phyloP scores from a whole-genome alignment of 2,888 invertebrate species.

The Drosophila nr. fundita region DNA sequence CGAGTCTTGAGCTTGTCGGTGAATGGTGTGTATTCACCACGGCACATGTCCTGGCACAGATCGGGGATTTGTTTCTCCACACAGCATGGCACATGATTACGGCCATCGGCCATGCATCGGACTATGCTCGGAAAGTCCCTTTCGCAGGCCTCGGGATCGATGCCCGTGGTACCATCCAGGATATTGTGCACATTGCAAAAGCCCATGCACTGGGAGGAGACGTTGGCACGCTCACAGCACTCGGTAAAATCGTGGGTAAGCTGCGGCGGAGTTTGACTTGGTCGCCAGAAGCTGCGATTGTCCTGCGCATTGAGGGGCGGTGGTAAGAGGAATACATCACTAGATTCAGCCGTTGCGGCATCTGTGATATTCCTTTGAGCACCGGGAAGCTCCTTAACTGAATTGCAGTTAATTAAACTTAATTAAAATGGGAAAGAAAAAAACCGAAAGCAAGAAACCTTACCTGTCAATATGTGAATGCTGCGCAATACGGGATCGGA shows the following conservation, averaged over 20 bases:
- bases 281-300: slow-evolving; percentile 82
- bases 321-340: slow-evolving; percentile 80
- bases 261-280: slow-evolving; percentile 79
- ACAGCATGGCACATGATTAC: slow-evolving; percentile 94
- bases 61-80: slow-evolving; percentile 92
- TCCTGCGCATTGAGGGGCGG: slow-evolving; percentile 80
- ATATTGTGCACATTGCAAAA: slow-evolving; percentile 93
- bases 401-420: slow-evolving; percentile 8
- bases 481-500: slow-evolving; percentile 91
- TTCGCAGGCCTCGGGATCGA: slow-evolving; percentile 93
- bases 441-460: background rate
- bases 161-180: slow-evolving; percentile 90
- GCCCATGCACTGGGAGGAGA: slow-evolving; percentile 90
- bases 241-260: slow-evolving; percentile 92
- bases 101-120: slow-evolving; percentile 91
- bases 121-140: slow-evolving; percentile 92
- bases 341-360: slow-evolving; percentile 59
- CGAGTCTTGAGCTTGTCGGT: slow-evolving; percentile 93
- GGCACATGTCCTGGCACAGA: slow-evolving; percentile 93
- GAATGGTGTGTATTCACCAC: slow-evolving; percentile 93
- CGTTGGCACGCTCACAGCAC: slow-evolving; percentile 90
- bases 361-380: slow-evolving; percentile 48
- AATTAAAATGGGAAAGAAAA: background rate
- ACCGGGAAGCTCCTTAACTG: slow-evolving; percentile 71
- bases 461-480: slow-evolving; percentile 92